Conservation (phyloP, 2,888 invertebrate genomes). For the Lochmaea capreae region DNA sequence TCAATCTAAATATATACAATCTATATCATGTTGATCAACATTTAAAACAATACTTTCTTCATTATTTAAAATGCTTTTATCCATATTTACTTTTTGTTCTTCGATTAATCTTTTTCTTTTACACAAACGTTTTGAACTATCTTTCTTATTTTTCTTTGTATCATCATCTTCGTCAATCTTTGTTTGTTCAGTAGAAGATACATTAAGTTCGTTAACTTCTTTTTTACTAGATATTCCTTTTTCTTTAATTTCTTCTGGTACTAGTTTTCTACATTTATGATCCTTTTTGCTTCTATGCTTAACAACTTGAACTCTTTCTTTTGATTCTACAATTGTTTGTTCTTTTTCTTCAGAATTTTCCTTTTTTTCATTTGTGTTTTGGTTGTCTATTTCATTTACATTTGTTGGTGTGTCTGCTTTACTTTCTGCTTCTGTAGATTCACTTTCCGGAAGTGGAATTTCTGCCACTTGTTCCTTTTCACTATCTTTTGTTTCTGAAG, state of each 20-base stretch:
- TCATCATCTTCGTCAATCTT: neutral
- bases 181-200: neutral
- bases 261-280: neutral
- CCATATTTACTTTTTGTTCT: conserved; percentile 2
- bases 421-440: conserved; percentile 24
- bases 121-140: neutral
- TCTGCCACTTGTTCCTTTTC: neutral
- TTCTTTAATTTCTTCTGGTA: conserved; percentile 20
- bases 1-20: conserved; percentile 53
- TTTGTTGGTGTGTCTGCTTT: conserved; percentile 20
- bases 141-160: neutral
- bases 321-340: conserved; percentile 18
- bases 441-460: conserved; percentile 22
- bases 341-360: neutral
- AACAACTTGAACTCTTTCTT: conserved; percentile 11
- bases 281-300: neutral
- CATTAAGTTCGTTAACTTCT: neutral
- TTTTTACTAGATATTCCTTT: conserved; percentile 17
- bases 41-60: conserved; percentile 52
- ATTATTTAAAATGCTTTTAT: conserved; percentile 42
- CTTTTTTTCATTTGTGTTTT: conserved; percentile 3
- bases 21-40: conserved; percentile 54
- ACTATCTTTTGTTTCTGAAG: neutral
- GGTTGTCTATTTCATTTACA: conserved; percentile 20
- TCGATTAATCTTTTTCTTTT: conserved; percentile 5